Conservation (phyloP, 2,888 invertebrate genomes). For the Chrysotoxum bicinctum region DNA sequence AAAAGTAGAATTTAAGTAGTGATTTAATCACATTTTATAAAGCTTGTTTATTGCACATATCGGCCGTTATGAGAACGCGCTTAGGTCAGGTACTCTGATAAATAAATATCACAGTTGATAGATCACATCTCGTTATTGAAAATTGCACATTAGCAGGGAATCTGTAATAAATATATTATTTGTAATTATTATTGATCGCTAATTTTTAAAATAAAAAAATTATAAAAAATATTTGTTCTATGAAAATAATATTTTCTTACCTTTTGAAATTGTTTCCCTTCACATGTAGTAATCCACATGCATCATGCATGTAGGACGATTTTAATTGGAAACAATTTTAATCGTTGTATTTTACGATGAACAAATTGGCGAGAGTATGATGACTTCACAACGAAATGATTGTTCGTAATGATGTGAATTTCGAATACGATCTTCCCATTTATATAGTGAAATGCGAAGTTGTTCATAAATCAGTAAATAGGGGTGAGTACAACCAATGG, state of each 20-base stretch:
- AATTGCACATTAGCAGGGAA: slow-evolving; percentile 29
- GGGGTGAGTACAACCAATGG: slow-evolving; percentile 54
- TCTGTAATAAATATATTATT: neutral
- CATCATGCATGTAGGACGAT: neutral
- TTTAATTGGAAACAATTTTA: neutral
- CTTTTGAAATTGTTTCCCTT: slow-evolving; percentile 1
- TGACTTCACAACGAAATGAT: slow-evolving; percentile 45
- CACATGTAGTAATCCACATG: neutral
- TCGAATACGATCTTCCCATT: slow-evolving; percentile 19
- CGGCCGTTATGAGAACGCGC: slow-evolving; percentile 36
- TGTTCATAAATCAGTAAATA: slow-evolving; percentile 41
- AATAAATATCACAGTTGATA: slow-evolving; percentile 40
- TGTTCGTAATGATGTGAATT: slow-evolving; percentile 42
- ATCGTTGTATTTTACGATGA: neutral
- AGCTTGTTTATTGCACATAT: slow-evolving; percentile 38
- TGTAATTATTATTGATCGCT: neutral
- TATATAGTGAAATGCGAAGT: slow-evolving; percentile 51
- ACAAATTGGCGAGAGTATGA: neutral
- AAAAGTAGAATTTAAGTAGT: neutral
- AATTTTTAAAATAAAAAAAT: neutral
- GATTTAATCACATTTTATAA: slow-evolving; percentile 9
- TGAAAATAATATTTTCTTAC: slow-evolving; percentile 1
- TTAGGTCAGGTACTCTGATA: neutral
- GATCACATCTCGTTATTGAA: slow-evolving; percentile 26
- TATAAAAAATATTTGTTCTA: neutral